A percentile compares a stretch with the other conserved stretches of the same genome.
These are phyloP conservation scores for Gorsachius magnificus DNA, from an alignment of 2,797 vertebrate species.

Conservation along the genomic window DNA sequence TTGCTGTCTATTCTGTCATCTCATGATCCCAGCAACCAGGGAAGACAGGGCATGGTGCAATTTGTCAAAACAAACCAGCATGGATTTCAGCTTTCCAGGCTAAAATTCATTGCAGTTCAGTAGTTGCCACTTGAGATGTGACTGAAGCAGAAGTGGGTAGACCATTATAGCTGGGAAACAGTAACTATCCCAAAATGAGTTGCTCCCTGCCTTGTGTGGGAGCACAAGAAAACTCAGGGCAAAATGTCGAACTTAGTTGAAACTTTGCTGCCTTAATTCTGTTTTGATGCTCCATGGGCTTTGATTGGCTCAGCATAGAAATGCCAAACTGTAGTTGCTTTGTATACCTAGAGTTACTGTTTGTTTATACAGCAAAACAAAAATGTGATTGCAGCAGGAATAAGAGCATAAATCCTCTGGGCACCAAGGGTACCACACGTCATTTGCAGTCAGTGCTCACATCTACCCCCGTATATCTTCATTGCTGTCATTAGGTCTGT, in stretches of 20 bases:
- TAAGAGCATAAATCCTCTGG: not conserved
- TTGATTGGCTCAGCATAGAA: not conserved
- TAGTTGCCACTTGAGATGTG: not conserved
- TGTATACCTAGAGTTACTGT: not conserved
- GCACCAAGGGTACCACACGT: accelerated
- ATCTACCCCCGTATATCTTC: not conserved
- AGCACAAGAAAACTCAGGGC: not conserved
- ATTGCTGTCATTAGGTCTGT: not conserved
- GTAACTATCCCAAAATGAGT: not conserved
- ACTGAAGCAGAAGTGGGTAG: not conserved
- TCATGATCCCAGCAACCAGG: not conserved
- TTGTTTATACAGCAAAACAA: not conserved
- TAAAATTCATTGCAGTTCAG: not conserved
- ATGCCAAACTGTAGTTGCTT: not conserved
- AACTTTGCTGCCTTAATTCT: not conserved
- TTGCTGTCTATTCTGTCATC: not conserved
- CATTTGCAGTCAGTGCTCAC: not conserved
- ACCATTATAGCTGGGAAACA: not conserved
- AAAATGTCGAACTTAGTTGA: not conserved
- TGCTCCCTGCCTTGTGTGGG: not conserved
- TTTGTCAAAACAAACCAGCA: not conserved
- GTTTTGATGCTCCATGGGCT: not conserved
- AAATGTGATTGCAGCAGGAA: not conserved
- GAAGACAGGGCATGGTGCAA: not conserved
- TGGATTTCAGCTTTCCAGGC: not conserved